These are phyloP conservation scores for Phlogophora meticulosa DNA, from an alignment of 2,888 invertebrate genomes.

Conservation along the genomic window DNA sequence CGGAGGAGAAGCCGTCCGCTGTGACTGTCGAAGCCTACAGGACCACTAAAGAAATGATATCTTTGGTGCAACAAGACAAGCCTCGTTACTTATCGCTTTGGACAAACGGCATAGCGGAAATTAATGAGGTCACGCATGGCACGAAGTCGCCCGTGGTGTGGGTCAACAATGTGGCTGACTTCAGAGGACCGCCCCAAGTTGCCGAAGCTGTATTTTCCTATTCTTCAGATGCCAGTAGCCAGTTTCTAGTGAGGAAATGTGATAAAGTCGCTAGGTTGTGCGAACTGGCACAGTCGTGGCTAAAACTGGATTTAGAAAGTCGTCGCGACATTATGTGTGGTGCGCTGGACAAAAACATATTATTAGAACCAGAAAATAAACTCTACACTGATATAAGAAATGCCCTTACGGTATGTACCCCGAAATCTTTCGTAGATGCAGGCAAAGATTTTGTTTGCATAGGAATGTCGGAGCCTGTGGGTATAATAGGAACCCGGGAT, in stretches of 20 bases:
- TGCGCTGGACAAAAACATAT: slow-evolving; percentile 23
- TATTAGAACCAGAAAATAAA: neutral
- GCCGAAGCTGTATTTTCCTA: slow-evolving; percentile 45
- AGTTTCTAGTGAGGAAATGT: neutral
- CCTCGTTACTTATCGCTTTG: slow-evolving; percentile 75
- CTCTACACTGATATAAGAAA: slow-evolving; percentile 3
- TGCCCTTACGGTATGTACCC: neutral
- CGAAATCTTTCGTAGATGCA: slow-evolving; percentile 50
- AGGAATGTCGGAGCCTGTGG: slow-evolving; percentile 35
- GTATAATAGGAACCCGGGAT: neutral
- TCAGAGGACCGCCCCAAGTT: slow-evolving; percentile 69
- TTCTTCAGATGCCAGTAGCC: fast-evolving
- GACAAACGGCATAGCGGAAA: slow-evolving; percentile 73
- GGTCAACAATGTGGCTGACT: slow-evolving; percentile 75
- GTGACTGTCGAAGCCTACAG: slow-evolving; percentile 76
- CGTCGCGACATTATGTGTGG: slow-evolving; percentile 41
- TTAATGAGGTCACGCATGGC: slow-evolving; percentile 74
- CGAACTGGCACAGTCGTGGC: slow-evolving; percentile 44
- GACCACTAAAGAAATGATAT: slow-evolving; percentile 77
- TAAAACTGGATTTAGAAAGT: slow-evolving; percentile 25
- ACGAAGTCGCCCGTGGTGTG: slow-evolving; percentile 68
- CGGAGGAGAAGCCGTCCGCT: neutral
- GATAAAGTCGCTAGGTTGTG: slow-evolving; percentile 11
- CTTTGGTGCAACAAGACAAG: slow-evolving; percentile 62
- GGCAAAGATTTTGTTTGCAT: slow-evolving; percentile 59